Percentiles rank a stretch among this genome's conserved stretches.
Conservation (phyloP, 2,797 vertebrate genomes). For the Ara ararauna region DNA sequence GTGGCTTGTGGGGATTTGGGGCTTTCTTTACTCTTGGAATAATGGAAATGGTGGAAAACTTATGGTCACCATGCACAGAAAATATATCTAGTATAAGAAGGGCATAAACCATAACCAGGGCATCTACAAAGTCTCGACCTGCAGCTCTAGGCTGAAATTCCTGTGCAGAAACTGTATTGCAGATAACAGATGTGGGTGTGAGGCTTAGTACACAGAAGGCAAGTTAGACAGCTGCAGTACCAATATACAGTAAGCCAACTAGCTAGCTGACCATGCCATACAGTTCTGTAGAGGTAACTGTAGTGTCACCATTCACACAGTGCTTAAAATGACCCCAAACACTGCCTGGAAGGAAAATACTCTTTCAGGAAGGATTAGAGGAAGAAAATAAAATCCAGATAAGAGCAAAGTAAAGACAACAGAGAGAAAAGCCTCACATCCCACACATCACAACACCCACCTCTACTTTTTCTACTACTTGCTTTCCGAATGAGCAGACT, state of each 20-base stretch:
- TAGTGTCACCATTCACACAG: not conserved
- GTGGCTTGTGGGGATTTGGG: not conserved
- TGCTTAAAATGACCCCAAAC: not conserved
- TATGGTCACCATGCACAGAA: not conserved
- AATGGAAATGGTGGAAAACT: not conserved
- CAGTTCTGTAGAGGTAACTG: not conserved
- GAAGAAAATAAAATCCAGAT: not conserved
- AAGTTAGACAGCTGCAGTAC: not conserved
- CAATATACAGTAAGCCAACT: not conserved
- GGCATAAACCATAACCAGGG: not conserved
- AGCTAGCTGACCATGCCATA: not conserved
- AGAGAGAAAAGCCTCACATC: not conserved
- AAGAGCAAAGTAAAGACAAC: not conserved
- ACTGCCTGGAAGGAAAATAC: not conserved
- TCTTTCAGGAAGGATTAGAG: not conserved
- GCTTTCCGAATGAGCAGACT: constrained; percentile 99
- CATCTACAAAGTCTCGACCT: not conserved
- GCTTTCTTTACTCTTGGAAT: not conserved
- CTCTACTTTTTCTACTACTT: constrained; percentile 99
- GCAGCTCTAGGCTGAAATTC: not conserved
- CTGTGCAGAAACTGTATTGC: not conserved
- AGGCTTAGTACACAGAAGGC: not conserved
- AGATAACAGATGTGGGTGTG: not conserved
- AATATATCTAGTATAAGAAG: not conserved
- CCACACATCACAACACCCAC: constrained; percentile 74